Percentiles rank a stretch among this genome's conserved stretches.
phyloP scores from a whole-genome alignment of 2,113 vertebrate genomes.

The Apaloderma vittatum region DNA sequence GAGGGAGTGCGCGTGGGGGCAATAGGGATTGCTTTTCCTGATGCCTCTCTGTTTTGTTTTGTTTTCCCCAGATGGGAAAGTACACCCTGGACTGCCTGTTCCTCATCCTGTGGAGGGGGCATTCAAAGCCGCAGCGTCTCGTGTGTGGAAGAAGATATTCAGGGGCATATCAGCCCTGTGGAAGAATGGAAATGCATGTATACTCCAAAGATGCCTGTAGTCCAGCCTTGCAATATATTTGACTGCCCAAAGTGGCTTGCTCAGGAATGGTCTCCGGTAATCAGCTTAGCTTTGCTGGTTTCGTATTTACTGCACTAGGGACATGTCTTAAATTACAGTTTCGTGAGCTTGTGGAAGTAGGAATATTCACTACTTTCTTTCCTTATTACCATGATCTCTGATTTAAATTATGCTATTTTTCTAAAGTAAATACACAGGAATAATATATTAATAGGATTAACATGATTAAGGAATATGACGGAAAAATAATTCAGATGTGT shows the following conservation, averaged over 20 bases:
- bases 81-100: constrained; percentile 97
- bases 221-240: constrained; percentile 95
- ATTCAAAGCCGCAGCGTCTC: constrained; percentile 93
- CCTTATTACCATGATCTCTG: not conserved
- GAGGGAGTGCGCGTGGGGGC: accelerated
- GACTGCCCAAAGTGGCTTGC: constrained; percentile 97
- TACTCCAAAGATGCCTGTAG: constrained; percentile 88
- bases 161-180: constrained; percentile 88
- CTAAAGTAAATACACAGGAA: not conserved
- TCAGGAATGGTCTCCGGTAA: constrained; percentile 98
- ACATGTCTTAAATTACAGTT: not conserved
- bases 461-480: not conserved
- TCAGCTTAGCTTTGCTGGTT: not conserved
- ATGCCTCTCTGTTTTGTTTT: constrained; percentile 22
- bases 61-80: constrained; percentile 91
- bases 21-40: not conserved
- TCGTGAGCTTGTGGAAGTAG: not conserved
- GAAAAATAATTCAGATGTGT: not conserved
- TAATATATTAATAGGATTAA: not conserved
- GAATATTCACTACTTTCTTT: not conserved
- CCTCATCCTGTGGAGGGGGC: constrained; percentile 94
- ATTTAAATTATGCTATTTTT: not conserved
- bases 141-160: constrained; percentile 97
- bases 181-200: constrained; percentile 99
- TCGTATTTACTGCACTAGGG: not conserved